These are phyloP conservation scores for Spodoptera littoralis DNA, from an alignment of 2,888 invertebrate species.

Conservation along the genomic window DNA sequence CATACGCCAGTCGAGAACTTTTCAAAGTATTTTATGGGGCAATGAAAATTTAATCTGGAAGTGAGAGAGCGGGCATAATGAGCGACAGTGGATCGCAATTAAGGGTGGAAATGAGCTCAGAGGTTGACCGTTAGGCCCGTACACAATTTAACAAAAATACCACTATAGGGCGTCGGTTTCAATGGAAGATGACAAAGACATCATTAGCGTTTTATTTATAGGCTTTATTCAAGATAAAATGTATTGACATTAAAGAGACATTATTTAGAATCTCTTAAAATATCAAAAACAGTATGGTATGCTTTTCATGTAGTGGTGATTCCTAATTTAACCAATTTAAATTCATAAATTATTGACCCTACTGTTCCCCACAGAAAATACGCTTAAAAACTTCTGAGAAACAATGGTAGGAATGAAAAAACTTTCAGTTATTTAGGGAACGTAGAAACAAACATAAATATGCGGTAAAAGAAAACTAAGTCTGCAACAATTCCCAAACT, in stretches of 20 bases:
- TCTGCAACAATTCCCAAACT: slow-evolving; percentile 38
- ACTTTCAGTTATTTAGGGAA: slow-evolving; percentile 11
- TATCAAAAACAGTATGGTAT: slow-evolving; percentile 9
- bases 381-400: slow-evolving; percentile 6
- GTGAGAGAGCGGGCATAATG: slow-evolving; percentile 56
- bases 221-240: slow-evolving; percentile 25
- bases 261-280: slow-evolving; percentile 10
- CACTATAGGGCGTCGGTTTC: slow-evolving; percentile 41
- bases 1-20: slow-evolving; percentile 51
- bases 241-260: slow-evolving; percentile 7
- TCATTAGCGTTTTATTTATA: slow-evolving; percentile 19
- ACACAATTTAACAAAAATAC: slow-evolving; percentile 51
- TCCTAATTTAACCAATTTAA: not conserved
- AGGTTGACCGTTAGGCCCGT: slow-evolving; percentile 49
- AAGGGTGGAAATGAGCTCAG: slow-evolving; percentile 53
- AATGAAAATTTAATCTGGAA: slow-evolving; percentile 66
- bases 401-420: slow-evolving; percentile 15
- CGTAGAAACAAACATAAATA: slow-evolving; percentile 26
- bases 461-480: slow-evolving; percentile 15
- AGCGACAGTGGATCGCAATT: slow-evolving; percentile 69
- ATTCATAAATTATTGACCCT: not conserved
- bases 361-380: slow-evolving; percentile 2
- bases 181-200: slow-evolving; percentile 24
- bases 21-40: slow-evolving; percentile 59
- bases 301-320: not conserved